A percentile compares a stretch with the other conserved stretches of the same genome.
These are phyloP conservation scores for Python bivittatus DNA, from an alignment of 2,113 vertebrate species.

Conservation along the genomic window DNA sequence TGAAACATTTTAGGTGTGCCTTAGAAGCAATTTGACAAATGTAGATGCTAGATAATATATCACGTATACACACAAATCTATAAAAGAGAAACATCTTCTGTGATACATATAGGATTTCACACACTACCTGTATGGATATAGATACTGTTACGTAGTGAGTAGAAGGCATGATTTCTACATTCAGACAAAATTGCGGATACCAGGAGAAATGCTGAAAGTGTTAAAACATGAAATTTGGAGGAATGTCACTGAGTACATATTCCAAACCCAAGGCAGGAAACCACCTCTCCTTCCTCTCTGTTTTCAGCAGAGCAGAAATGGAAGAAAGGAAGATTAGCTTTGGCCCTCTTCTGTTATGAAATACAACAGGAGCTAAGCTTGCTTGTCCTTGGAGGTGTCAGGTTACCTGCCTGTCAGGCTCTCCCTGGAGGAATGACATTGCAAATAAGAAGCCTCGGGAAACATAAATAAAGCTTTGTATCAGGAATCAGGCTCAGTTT, in stretches of 20 bases:
- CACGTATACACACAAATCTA: neutral
- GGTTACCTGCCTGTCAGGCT: conserved; percentile 18
- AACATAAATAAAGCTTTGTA: neutral
- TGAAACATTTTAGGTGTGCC: neutral
- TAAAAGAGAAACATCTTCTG: neutral
- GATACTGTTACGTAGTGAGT: conserved; percentile 1
- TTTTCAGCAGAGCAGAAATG: neutral
- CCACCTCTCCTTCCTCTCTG: neutral
- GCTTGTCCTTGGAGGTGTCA: neutral
- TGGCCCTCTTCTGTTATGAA: conserved; percentile 28
- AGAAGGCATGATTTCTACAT: conserved; percentile 31
- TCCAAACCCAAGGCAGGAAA: conserved; percentile 39
- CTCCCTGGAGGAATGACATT: neutral
- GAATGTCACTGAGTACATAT: conserved; percentile 40
- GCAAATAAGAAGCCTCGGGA: neutral
- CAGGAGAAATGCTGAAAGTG: conserved; percentile 50
- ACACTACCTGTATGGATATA: neutral
- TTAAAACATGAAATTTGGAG: conserved; percentile 44
- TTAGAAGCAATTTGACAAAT: neutral
- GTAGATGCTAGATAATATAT: neutral
- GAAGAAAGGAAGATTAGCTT: neutral
- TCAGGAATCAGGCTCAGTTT: neutral
- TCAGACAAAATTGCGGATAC: conserved; percentile 53
- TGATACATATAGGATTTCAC: neutral
- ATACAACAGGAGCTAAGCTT: conserved; percentile 40